phyloP scores from a whole-genome alignment of 2,888 invertebrate genomes.

The Molanna angustata region DNA sequence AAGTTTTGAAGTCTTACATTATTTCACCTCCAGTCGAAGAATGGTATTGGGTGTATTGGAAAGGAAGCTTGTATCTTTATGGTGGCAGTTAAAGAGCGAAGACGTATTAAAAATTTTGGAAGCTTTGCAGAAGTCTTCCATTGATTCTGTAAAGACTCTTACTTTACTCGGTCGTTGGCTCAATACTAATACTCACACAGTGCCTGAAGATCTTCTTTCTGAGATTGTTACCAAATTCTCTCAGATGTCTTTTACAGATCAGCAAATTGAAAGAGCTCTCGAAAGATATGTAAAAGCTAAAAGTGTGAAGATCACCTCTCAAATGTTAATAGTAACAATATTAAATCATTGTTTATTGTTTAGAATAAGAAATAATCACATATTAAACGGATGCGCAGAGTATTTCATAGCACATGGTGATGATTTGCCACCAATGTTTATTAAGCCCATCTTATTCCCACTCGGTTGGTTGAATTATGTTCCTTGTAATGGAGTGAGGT shows the following conservation, averaged over 20 bases:
- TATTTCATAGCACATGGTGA: slow-evolving; percentile 53
- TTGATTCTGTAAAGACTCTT: slow-evolving; percentile 46
- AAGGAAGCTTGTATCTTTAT: slow-evolving; percentile 54
- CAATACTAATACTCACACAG: slow-evolving; percentile 57
- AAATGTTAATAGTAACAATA: slow-evolving; percentile 58
- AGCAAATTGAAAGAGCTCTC: slow-evolving; percentile 56
- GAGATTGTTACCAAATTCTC: slow-evolving; percentile 56
- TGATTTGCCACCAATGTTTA: slow-evolving; percentile 51
- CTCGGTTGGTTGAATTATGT: slow-evolving; percentile 61
- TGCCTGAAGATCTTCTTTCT: slow-evolving; percentile 56
- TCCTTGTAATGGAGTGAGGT: slow-evolving; percentile 48
- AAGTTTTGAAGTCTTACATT: slow-evolving; percentile 56
- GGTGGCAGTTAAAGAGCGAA: slow-evolving; percentile 53
- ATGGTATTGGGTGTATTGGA: slow-evolving; percentile 58
- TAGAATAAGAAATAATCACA: slow-evolving; percentile 53
- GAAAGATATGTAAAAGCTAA: slow-evolving; percentile 61
- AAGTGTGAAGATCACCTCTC: slow-evolving; percentile 46
- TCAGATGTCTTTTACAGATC: slow-evolving; percentile 54
- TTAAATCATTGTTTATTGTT: slow-evolving; percentile 62
- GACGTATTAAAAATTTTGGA: slow-evolving; percentile 52
- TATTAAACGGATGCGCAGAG: slow-evolving; percentile 57
- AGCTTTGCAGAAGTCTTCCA: slow-evolving; percentile 44
- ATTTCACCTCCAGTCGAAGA: slow-evolving; percentile 58
- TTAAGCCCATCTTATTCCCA: slow-evolving; percentile 57
- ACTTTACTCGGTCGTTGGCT: slow-evolving; percentile 55